Base-by-base conservation (phyloP, 2,113 vertebrate species). In the Protobothrops flavoviridis region DNA sequence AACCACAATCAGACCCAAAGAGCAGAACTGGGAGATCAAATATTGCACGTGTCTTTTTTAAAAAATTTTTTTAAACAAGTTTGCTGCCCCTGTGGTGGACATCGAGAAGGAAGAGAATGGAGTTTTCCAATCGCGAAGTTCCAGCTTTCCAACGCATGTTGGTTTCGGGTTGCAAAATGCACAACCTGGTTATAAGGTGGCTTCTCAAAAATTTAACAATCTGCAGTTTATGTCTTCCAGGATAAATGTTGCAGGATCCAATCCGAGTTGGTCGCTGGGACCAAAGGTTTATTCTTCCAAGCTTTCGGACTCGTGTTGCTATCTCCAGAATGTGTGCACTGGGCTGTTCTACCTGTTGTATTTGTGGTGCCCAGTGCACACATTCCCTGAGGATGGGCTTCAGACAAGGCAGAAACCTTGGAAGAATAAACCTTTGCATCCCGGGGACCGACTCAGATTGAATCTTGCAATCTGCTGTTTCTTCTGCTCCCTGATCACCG, bases 1-100 rank as follows among this genome's bases (percentile, higher is more conserved):
- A 86, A 59, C 96, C 4, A 93, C 33, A 81, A 81, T 97, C 95
- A 98, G 96, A 94, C 8, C 48, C 4, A 29, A 87, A 64, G 87
- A 92, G 90, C 20, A 20, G 57, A 20, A 64, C 21, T 1, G 0
- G 0, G 87, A 95, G 89, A 91, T 94, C 85, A 55, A 56, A 92
- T 45, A 81, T 74, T 33, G 33, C 43, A 53, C 9, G 59, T 55
- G 92, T 50, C n/a, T 21, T 86, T 85, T 45, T 8, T 55, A 24
- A 29, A 26, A 26, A 59, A 61, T 48, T 5, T 69, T 5, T 17
- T 24, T 4, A 43, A 43, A 43, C 43, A 43, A 17, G n/a, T 9
- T 26, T 4, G 13, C 12, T 11, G 29, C 21, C 29, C 48, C 26
- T 29, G 48, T 6, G 43, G n/a, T 48, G 11, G 10, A 26, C 21